Percentiles rank a stretch among this genome's conserved stretches.
Conservation (phyloP, 2,797 vertebrate species). For the Todus mexicanus region DNA sequence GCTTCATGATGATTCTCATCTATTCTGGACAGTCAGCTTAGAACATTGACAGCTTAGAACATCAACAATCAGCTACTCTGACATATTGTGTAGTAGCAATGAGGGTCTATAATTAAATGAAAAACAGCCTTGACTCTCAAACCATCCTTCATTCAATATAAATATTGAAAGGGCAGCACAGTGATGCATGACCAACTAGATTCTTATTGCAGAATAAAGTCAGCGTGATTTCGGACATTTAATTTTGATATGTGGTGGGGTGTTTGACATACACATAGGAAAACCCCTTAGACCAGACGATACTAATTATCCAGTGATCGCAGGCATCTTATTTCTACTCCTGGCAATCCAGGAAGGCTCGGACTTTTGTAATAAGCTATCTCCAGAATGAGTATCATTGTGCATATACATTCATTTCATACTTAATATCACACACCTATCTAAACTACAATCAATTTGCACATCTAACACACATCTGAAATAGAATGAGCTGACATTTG, state of each 20-base stretch:
- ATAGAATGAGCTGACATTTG: background rate
- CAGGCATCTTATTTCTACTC: background rate
- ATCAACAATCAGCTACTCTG: background rate
- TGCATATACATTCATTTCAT: background rate
- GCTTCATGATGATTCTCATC: background rate
- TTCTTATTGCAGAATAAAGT: background rate
- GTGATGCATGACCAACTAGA: background rate
- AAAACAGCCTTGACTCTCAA: background rate
- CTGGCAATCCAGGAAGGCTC: background rate
- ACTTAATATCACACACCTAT: background rate
- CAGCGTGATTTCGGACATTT: background rate
- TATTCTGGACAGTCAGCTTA: background rate
- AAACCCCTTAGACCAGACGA: background rate
- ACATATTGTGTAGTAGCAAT: background rate
- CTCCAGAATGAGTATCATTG: background rate
- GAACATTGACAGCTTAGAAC: background rate
- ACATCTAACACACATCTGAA: fast-evolving
- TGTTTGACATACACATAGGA: background rate
- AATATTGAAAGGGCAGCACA: background rate
- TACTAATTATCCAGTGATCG: background rate
- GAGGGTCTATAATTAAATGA: background rate
- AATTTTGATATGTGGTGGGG: background rate
- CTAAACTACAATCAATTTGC: background rate
- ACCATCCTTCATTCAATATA: background rate
- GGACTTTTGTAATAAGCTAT: background rate